Evolutionary conservation across 2,888 invertebrate species (phyloP).

Genomic region (Parnassius apollo): DNA sequence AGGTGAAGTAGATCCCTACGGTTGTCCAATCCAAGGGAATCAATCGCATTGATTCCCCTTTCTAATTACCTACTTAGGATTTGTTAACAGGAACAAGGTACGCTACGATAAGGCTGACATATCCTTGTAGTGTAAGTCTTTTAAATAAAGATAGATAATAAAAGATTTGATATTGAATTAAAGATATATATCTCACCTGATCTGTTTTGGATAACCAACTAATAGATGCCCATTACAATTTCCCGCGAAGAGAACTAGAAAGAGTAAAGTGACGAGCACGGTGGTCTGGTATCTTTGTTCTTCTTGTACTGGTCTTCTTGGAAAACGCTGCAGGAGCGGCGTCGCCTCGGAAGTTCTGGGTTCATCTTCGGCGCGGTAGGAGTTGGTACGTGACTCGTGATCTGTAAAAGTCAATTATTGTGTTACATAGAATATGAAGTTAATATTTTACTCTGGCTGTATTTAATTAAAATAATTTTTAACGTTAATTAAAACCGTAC

Average conservation of each 20-base stretch:
- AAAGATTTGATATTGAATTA: no score
- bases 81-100: no score
- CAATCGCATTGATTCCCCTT: no score
- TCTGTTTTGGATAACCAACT: conserved; percentile 55
- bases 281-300: conserved; percentile 39
- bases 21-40: no score
- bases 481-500: no score
- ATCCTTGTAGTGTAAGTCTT: no score
- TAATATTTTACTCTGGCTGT: no score
- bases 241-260: conserved; percentile 54
- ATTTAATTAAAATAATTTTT: no score
- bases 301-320: conserved; percentile 26
- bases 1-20: no score
- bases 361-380: conserved; percentile 36
- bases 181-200: conserved; percentile 42
- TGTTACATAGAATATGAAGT: not conserved
- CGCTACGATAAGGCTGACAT: no score
- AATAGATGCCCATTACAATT: conserved; percentile 61
- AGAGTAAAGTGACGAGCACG: conserved; percentile 46
- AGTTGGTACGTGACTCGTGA: conserved; percentile 57
- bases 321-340: conserved; percentile 52
- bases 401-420: conserved; percentile 38
- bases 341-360: conserved; percentile 44
- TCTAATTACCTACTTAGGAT: no score
- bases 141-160: no score